Evolutionary conservation across 2,888 invertebrate species (phyloP).

Genomic region (Lypha dubia): DNA sequence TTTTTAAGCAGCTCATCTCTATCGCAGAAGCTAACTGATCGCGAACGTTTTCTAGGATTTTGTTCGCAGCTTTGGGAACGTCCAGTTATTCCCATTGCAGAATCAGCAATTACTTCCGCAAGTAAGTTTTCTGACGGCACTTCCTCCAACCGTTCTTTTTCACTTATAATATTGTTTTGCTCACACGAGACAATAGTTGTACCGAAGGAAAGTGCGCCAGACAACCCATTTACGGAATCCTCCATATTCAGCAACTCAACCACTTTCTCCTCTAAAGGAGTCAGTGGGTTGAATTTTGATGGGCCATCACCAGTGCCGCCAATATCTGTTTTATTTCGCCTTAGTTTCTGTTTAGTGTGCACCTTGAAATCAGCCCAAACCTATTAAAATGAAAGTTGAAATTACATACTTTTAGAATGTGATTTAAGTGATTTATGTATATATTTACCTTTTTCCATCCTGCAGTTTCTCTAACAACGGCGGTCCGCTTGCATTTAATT

Average conservation of each 20-base stretch:
- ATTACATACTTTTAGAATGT: no score
- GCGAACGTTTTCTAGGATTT: not conserved
- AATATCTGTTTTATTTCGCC: slow-evolving; percentile 12
- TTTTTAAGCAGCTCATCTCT: no score
- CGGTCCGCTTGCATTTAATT: not conserved
- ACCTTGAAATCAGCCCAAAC: no score
- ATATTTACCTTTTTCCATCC: not conserved
- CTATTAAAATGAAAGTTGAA: no score
- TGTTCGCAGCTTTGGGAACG: not conserved
- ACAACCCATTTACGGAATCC: slow-evolving; percentile 7
- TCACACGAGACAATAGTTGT: no score
- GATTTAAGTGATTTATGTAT: not conserved
- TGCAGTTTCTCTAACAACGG: not conserved
- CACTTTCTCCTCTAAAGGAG: slow-evolving; percentile 19
- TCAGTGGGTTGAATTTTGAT: not conserved
- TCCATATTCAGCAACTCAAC: not conserved
- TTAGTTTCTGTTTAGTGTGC: no score
- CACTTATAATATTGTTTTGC: no score
- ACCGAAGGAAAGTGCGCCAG: slow-evolving; percentile 6
- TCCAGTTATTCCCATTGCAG: slow-evolving; percentile 1
- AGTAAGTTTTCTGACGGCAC: no score
- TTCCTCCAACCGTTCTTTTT: no score
- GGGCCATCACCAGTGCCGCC: slow-evolving; percentile 22
- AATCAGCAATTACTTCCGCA: no score
- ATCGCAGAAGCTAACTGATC: no score